Evolutionary conservation across 2,888 invertebrate genomes (phyloP).

Genomic region (Pecten maximus): DNA sequence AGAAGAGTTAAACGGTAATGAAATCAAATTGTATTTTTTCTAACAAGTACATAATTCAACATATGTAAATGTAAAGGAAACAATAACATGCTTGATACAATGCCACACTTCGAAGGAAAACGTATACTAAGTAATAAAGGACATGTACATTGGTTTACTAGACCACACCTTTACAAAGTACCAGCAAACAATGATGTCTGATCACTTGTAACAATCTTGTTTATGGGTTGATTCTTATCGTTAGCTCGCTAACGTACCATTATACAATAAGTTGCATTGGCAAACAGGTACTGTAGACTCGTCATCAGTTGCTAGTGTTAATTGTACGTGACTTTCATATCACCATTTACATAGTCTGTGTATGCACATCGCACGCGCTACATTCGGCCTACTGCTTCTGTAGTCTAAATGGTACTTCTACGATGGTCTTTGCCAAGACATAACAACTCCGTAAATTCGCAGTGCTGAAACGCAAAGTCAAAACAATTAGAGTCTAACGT

Average conservation of each 20-base stretch:
- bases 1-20: too few relatives aligned
- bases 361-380: not conserved
- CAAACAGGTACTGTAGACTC: not conserved
- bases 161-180: not conserved
- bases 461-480: not conserved
- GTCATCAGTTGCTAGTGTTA: not conserved
- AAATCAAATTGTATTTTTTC: too few relatives aligned
- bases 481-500: not conserved
- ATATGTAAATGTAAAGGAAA: too few relatives aligned
- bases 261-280: not conserved
- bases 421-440: not conserved
- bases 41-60: too few relatives aligned
- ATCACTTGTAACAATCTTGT: not conserved
- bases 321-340: slow-evolving; percentile 5
- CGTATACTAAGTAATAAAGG: not conserved
- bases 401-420: not conserved
- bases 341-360: not conserved
- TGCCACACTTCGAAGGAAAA: too few relatives aligned
- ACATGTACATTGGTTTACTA: not conserved
- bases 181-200: not conserved
- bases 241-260: not conserved
- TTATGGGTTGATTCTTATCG: not conserved
- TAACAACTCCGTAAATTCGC: not conserved
- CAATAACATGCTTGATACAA: too few relatives aligned
- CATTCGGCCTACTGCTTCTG: not conserved